Evolutionary conservation across 2,797 vertebrate species (phyloP).

Genomic region (Mormyrus proboscirostris): DNA sequence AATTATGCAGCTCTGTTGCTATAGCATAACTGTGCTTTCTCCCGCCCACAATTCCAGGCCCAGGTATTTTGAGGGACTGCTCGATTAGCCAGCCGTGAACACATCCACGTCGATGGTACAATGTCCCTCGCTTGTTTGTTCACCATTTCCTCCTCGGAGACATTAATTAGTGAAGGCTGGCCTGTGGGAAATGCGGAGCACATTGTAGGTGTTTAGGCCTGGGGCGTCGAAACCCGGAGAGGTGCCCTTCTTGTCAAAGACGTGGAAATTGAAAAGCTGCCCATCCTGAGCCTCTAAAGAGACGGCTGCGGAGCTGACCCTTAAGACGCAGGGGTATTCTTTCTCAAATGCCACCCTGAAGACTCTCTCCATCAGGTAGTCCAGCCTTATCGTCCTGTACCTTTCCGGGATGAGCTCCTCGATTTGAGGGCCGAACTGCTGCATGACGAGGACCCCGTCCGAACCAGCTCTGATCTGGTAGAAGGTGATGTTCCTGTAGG

Average conservation of each 20-base stretch:
- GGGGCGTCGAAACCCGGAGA: slow-evolving; percentile 88
- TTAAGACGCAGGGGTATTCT: slow-evolving; percentile 81
- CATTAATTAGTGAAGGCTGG: slow-evolving; percentile 70
- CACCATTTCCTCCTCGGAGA: neutral
- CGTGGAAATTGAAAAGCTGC: slow-evolving; percentile 85
- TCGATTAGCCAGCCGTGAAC: neutral
- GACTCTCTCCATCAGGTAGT: slow-evolving; percentile 77
- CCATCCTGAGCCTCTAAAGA: slow-evolving; percentile 87
- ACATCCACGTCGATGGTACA: neutral
- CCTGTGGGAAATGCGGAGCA: slow-evolving; percentile 67
- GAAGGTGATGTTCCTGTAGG: slow-evolving; percentile 84
- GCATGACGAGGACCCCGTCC: slow-evolving; percentile 76
- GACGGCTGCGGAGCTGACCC: slow-evolving; percentile 75
- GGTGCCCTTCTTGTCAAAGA: slow-evolving; percentile 69
- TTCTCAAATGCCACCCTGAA: slow-evolving; percentile 88
- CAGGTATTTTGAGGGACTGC: neutral
- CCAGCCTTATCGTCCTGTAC: slow-evolving; percentile 81
- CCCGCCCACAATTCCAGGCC: neutral
- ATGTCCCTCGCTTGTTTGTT: neutral
- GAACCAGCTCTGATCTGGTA: slow-evolving; percentile 78
- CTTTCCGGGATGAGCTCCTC: slow-evolving; percentile 80
- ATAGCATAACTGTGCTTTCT: neutral
- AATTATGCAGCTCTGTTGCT: neutral
- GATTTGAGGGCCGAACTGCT: slow-evolving; percentile 86
- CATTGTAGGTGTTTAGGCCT: slow-evolving; percentile 84